Evolutionary conservation across 2,113 vertebrate species (phyloP).

Genomic region (Calyptommatus sinebrachiatus): DNA sequence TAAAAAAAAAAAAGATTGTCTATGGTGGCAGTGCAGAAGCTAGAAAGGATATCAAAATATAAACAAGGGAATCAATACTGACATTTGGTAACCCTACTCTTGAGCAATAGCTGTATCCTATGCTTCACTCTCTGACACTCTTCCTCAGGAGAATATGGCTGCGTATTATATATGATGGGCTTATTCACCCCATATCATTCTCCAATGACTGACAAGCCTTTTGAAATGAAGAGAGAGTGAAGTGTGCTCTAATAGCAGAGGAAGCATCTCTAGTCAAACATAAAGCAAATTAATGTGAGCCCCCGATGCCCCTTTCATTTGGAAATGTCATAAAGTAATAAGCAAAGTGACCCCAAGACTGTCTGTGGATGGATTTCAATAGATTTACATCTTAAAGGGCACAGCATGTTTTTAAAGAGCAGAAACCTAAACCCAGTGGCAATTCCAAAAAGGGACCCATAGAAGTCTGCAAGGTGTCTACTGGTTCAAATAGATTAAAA

Average conservation of each 20-base stretch:
- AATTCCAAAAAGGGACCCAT: conserved; percentile 9
- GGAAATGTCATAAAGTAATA: conserved; percentile 83
- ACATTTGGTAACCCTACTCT: background rate
- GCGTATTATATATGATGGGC: conserved; percentile 75
- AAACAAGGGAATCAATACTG: no score
- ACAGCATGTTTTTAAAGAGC: conserved; percentile 48
- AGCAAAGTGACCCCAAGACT: conserved; percentile 67
- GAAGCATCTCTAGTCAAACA: conserved; percentile 85
- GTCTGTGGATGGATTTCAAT: conserved; percentile 69
- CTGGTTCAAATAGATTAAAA: background rate
- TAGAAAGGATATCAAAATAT: no score
- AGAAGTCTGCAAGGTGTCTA: conserved; percentile 25
- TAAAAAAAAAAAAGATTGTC: no score
- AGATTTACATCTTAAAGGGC: conserved; percentile 80
- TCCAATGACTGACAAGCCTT: conserved; percentile 83
- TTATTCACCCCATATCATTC: conserved; percentile 79
- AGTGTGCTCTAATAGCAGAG: conserved; percentile 73
- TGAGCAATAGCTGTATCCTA: background rate
- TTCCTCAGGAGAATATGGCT: conserved; percentile 62
- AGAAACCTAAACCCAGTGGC: conserved; percentile 38
- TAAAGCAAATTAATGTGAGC: conserved; percentile 84
- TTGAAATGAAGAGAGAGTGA: conserved; percentile 77
- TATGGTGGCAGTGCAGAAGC: no score
- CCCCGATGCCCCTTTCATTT: conserved; percentile 76
- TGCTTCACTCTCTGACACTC: conserved; percentile 17